phyloP scores from a whole-genome alignment of 1,140 invertebrate species.

The Drosophila aff. region DNA sequence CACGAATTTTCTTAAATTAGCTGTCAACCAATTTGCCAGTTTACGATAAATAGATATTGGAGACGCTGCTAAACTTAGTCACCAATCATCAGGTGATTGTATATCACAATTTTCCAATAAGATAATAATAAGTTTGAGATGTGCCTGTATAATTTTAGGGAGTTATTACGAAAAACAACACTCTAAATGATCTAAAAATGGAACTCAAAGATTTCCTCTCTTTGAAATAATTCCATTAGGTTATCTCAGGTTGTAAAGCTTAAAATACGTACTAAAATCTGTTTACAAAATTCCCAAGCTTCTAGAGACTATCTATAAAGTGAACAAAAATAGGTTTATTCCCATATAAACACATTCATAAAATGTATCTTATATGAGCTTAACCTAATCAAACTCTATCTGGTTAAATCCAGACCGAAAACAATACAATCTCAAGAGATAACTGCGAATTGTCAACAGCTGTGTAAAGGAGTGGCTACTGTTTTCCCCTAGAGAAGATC shows the following conservation, averaged over 20 bases:
- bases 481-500: slow-evolving; percentile 21
- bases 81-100: slow-evolving; percentile 11
- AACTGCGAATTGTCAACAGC: slow-evolving; percentile 18
- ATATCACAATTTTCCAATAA: neutral
- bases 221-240: neutral
- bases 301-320: neutral
- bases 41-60: slow-evolving; percentile 3
- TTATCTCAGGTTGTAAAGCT: neutral
- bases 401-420: slow-evolving; percentile 3
- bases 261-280: neutral
- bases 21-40: slow-evolving; percentile 17
- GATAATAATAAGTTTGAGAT: neutral
- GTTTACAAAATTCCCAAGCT: neutral
- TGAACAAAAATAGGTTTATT: slow-evolving; percentile 14
- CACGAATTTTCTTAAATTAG: slow-evolving; percentile 42
- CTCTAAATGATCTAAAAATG: neutral
- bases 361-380: neutral
- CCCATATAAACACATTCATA: slow-evolving; percentile 11
- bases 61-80: slow-evolving; percentile 22
- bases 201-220: neutral
- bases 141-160: neutral
- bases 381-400: slow-evolving; percentile 7
- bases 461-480: slow-evolving; percentile 29
- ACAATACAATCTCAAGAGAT: slow-evolving; percentile 40
- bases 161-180: neutral